A percentile compares a stretch with the other conserved stretches of the same genome.
phyloP scores from a whole-genome alignment of 2,113 vertebrate genomes.

The Oxygymnocypris stewartii region DNA sequence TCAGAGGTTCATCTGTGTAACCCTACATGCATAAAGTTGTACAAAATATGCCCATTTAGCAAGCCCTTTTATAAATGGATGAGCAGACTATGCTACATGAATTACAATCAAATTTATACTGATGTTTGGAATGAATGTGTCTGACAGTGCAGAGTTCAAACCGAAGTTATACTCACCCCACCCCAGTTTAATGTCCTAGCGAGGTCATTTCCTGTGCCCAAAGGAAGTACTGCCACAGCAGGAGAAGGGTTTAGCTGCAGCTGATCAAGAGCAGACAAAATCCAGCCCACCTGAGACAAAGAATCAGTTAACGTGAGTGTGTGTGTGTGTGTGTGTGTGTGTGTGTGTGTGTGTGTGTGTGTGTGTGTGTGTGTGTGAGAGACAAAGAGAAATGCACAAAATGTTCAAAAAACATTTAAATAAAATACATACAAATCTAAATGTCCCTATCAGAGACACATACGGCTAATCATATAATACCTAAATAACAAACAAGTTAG shows the following conservation, averaged over 20 bases:
- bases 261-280: conserved; percentile 90
- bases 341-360: too few relatives aligned
- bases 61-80: background rate
- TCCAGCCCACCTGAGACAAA: conserved; percentile 89
- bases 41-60: background rate
- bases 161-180: conserved; percentile 77
- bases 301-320: background rate
- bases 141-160: background rate
- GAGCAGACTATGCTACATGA: background rate
- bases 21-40: conserved; percentile 73
- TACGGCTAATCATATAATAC: background rate
- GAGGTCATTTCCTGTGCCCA: conserved; percentile 94
- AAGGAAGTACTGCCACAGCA: conserved; percentile 88
- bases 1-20: conserved; percentile 93
- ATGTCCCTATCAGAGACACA: too few relatives aligned
- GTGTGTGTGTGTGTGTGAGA: too few relatives aligned
- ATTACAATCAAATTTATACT: background rate
- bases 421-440: too few relatives aligned
- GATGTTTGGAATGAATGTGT: background rate
- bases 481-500: background rate
- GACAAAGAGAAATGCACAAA: background rate
- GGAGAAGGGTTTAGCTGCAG: conserved; percentile 86
- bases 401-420: background rate
- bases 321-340: too few relatives aligned
- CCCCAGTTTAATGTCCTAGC: conserved; percentile 97